These are phyloP conservation scores for Numenius phaeopus DNA, from an alignment of 2,797 vertebrate genomes.

Conservation along the genomic window DNA sequence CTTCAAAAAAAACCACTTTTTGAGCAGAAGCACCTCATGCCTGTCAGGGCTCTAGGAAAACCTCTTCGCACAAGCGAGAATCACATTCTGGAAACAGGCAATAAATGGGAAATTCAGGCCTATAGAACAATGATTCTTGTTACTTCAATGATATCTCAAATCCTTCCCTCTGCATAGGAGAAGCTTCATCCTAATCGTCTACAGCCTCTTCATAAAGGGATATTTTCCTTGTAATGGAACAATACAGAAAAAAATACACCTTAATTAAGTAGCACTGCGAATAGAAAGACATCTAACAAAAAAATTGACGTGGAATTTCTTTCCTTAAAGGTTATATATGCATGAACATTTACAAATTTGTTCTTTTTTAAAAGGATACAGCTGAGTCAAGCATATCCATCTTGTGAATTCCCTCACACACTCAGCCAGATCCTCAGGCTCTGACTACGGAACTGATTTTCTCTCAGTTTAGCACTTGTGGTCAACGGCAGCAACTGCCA, in stretches of 20 bases:
- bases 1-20: not conserved
- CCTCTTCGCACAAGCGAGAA: not conserved
- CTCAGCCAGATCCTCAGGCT: not conserved
- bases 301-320: not conserved
- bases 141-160: not conserved
- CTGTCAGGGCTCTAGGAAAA: not conserved
- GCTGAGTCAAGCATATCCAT: accelerated
- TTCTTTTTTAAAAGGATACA: not conserved
- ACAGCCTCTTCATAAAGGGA: not conserved
- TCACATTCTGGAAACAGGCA: not conserved
- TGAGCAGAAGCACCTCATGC: not conserved
- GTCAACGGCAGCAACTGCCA: not conserved
- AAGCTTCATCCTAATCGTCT: not conserved
- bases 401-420: not conserved
- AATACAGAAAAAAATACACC: not conserved
- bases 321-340: not conserved
- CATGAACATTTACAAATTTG: not conserved
- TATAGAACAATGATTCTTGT: not conserved
- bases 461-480: not conserved
- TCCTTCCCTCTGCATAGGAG: not conserved
- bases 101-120: not conserved
- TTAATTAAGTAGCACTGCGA: not conserved
- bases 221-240: not conserved
- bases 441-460: not conserved
- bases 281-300: not conserved